phyloP scores from a whole-genome alignment of 2,888 invertebrate genomes.

The Hyposoter dolosus region DNA sequence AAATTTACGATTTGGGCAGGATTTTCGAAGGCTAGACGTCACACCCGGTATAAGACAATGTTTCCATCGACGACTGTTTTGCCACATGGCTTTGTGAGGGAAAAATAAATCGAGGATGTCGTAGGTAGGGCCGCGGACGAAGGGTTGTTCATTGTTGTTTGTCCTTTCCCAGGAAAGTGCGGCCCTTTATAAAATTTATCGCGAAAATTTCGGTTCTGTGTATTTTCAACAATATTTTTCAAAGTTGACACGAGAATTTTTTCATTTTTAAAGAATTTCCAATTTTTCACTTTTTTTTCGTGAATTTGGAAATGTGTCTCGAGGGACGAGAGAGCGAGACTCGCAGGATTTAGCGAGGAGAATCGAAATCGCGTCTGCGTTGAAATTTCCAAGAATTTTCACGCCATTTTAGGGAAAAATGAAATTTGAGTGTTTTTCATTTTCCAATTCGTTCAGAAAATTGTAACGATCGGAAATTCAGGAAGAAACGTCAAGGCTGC shows the following conservation, averaged over 20 bases:
- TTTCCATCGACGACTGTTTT: conserved; percentile 67
- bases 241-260: too few relatives aligned
- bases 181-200: conserved; percentile 13
- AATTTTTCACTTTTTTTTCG: too few relatives aligned
- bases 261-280: too few relatives aligned
- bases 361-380: not conserved
- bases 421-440: not conserved
- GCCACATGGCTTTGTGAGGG: conserved; percentile 70
- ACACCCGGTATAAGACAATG: conserved; percentile 66
- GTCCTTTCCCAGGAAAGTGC: conserved; percentile 2
- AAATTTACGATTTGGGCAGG: conserved; percentile 1
- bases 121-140: conserved; percentile 60
- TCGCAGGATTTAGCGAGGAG: not conserved
- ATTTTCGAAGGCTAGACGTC: conserved; percentile 4
- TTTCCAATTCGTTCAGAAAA: not conserved
- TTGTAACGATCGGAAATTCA: not conserved
- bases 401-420: not conserved
- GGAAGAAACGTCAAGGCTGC: too few relatives aligned
- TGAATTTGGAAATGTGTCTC: too few relatives aligned
- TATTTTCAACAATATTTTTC: conserved; percentile 37
- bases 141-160: conserved; percentile 57
- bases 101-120: conserved; percentile 57
- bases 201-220: not conserved
- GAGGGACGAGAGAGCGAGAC: not conserved
- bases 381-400: not conserved